phyloP scores from a whole-genome alignment of 1,140 invertebrate species.

The Amphibalanus amphitrite region DNA sequence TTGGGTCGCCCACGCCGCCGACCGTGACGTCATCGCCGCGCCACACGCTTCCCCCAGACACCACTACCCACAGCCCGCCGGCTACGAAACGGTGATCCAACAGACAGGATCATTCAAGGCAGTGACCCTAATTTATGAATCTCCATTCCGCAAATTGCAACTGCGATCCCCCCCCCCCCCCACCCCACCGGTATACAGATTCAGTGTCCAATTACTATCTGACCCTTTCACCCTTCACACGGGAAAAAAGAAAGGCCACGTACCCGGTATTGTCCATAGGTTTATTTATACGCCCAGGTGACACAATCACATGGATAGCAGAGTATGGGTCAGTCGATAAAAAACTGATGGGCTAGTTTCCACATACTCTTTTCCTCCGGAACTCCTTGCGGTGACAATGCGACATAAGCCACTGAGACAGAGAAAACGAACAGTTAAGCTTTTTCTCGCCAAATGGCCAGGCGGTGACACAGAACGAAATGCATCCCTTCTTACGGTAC shows the following conservation, averaged over 20 bases:
- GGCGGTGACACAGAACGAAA: background rate
- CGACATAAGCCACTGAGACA: slow-evolving; percentile 28
- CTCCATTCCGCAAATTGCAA: no score
- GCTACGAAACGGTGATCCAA: no score
- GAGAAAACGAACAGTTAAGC: slow-evolving; percentile 21
- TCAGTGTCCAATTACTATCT: no score
- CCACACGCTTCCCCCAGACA: no score
- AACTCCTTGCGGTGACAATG: slow-evolving; percentile 33
- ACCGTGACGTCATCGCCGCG: no score
- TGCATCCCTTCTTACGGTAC: background rate
- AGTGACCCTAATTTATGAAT: no score
- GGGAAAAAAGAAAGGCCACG: background rate
- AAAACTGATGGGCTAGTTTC: slow-evolving; percentile 9
- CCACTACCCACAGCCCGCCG: no score
- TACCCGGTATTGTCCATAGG: background rate
- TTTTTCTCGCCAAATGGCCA: slow-evolving; percentile 11
- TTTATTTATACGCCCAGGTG: background rate
- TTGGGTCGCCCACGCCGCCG: no score
- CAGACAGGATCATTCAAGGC: no score
- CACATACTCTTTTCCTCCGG: slow-evolving; percentile 27
- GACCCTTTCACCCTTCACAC: no score
- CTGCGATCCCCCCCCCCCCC: no score
- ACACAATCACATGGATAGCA: slow-evolving; percentile 6
- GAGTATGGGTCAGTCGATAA: slow-evolving; percentile 7
- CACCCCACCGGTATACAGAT: no score